These are phyloP conservation scores for Zaprionus nigranus DNA, from an alignment of 1,140 invertebrate genomes.

Conservation along the genomic window DNA sequence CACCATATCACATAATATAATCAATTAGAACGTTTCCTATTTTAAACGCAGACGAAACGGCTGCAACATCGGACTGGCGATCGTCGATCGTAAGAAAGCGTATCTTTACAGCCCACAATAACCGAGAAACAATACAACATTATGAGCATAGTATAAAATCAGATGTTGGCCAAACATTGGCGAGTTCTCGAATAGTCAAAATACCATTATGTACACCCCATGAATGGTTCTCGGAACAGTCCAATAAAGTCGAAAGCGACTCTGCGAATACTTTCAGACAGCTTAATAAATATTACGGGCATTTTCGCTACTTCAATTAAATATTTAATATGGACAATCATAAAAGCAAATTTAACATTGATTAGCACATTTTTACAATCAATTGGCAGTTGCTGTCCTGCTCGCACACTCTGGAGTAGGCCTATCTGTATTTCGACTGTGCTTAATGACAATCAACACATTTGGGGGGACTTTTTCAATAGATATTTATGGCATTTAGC, in stretches of 20 bases:
- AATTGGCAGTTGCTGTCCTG: conserved; percentile 33
- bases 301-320: neutral
- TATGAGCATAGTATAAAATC: conserved; percentile 7
- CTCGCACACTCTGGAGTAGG: neutral
- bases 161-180: conserved; percentile 8
- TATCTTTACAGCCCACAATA: conserved; percentile 28
- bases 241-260: neutral
- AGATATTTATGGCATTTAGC: conserved; percentile 38
- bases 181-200: neutral
- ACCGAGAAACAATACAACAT: neutral
- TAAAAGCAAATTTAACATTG: conserved; percentile 40
- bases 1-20: neutral
- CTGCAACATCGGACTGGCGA: neutral
- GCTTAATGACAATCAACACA: conserved; percentile 18
- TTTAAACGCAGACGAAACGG: neutral
- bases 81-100: neutral
- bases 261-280: conserved; percentile 3
- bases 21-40: conserved; percentile 25
- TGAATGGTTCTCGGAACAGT: neutral
- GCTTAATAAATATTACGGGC: conserved; percentile 20
- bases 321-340: conserved; percentile 5
- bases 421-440: conserved; percentile 4
- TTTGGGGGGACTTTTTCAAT: conserved; percentile 24
- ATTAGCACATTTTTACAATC: conserved; percentile 53
- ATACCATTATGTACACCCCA: neutral